Conservation (phyloP, 2,113 vertebrate species). For the Hiodon alosoides region DNA sequence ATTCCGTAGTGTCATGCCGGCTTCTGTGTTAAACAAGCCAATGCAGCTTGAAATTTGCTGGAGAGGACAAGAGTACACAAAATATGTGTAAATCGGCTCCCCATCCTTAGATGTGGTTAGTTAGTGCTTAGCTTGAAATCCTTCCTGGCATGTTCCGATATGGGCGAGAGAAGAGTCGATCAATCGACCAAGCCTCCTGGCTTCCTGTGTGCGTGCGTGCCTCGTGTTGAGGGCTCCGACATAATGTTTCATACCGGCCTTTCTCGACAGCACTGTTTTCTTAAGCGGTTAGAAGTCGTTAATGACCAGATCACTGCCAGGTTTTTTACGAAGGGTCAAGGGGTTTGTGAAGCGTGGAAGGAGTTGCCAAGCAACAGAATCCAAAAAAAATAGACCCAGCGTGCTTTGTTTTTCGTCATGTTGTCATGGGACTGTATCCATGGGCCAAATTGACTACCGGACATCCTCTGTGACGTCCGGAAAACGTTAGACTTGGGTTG, state of each 20-base stretch:
- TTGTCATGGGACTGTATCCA: background rate
- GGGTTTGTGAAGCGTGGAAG: background rate
- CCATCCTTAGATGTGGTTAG: background rate
- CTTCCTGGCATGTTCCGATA: too few relatives aligned
- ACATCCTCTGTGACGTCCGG: background rate
- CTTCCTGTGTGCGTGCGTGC: background rate
- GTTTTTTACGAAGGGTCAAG: conserved; percentile 6
- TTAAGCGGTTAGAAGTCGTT: background rate
- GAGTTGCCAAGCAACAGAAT: background rate
- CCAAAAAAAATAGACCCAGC: background rate
- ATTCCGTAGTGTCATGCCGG: background rate
- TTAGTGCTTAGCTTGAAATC: too few relatives aligned
- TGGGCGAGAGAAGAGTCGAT: too few relatives aligned
- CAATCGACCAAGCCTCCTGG: too few relatives aligned
- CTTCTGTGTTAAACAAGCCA: background rate
- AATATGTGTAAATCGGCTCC: background rate
- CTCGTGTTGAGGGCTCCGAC: too few relatives aligned
- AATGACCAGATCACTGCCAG: background rate
- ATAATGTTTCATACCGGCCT: background rate
- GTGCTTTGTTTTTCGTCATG: background rate
- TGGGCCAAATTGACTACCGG: background rate
- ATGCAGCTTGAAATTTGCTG: background rate
- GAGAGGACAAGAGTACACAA: background rate
- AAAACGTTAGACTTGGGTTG: background rate
- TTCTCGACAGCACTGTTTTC: background rate